Conservation (phyloP, 2,888 invertebrate genomes). For the Acanthacorydalis orientalis region DNA sequence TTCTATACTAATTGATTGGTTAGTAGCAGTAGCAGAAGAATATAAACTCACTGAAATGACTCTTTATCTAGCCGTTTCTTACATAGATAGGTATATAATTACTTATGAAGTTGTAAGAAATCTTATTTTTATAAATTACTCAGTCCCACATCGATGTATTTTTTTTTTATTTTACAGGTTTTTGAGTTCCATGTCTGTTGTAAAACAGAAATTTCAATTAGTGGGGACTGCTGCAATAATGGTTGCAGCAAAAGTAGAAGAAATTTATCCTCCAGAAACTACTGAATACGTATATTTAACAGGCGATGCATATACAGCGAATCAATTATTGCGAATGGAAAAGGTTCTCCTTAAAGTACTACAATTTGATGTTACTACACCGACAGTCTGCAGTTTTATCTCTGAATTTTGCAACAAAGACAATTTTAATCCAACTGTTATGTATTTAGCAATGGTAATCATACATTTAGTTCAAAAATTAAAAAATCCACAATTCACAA, state of each 20-base stretch:
- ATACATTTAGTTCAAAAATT: no score
- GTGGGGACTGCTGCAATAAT: conserved; percentile 24
- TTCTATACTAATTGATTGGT: conserved; percentile 22
- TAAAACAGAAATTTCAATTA: conserved; percentile 21
- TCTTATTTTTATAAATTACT: no score
- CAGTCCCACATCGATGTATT: not conserved
- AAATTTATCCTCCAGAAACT: conserved; percentile 21
- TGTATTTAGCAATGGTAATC: conserved; percentile 20
- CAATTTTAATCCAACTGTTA: conserved; percentile 16
- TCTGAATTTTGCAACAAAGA: conserved; percentile 16
- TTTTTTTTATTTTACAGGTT: not conserved
- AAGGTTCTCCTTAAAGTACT: conserved; percentile 20
- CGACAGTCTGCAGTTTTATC: conserved; percentile 21
- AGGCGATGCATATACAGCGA: conserved; percentile 18
- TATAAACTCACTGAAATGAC: conserved; percentile 20
- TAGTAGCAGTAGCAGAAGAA: conserved; percentile 20
- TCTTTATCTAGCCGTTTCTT: conserved; percentile 20
- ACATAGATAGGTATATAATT: conserved; percentile 22
- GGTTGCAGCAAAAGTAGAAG: conserved; percentile 24
- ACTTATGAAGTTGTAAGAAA: conserved; percentile 22
- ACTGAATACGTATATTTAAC: conserved; percentile 22
- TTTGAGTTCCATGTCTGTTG: conserved; percentile 13
- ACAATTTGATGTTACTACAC: conserved; percentile 20
- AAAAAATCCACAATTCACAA: no score
- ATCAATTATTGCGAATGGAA: conserved; percentile 23